Evolutionary conservation across 2,888 invertebrate species (phyloP).

Genomic region (Andricus quercusramuli): DNA sequence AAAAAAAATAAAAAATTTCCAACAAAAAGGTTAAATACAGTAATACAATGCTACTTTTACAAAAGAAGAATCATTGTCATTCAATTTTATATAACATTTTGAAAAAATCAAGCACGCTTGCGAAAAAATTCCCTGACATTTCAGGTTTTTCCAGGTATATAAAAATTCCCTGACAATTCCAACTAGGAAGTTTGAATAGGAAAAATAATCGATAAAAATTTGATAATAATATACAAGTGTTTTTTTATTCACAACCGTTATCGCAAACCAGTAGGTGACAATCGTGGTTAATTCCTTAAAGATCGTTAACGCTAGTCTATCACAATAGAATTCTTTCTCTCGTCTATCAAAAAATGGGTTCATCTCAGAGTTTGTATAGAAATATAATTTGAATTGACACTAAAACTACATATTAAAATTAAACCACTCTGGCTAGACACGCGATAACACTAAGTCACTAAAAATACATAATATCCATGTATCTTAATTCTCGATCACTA

Average conservation of each 20-base stretch:
- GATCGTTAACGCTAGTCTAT: conserved; percentile 29
- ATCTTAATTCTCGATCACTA: conserved; percentile 21
- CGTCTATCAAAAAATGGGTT: conserved; percentile 30
- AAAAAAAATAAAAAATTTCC: no score
- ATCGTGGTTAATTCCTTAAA: conserved; percentile 21
- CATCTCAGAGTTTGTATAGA: conserved; percentile 29
- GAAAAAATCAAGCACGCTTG: no score
- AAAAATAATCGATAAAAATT: neutral
- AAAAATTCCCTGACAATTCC: no score
- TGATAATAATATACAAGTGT: conserved; percentile 36
- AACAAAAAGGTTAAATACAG: no score
- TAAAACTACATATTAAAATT: conserved; percentile 27
- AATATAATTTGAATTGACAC: conserved; percentile 35
- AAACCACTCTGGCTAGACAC: conserved; percentile 5
- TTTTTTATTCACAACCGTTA: conserved; percentile 37
- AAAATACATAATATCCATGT: neutral
- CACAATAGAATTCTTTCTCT: conserved; percentile 35
- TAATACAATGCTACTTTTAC: no score
- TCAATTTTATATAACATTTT: no score
- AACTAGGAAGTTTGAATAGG: neutral
- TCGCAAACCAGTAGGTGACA: conserved; percentile 29
- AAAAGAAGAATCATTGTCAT: no score
- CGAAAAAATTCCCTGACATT: no score
- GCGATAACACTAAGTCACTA: conserved; percentile 11
- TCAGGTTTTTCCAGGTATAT: no score